Percentiles rank a stretch among this genome's conserved stretches.
Conservation (phyloP, 2,113 vertebrate genomes). For the Axis porcinus region DNA sequence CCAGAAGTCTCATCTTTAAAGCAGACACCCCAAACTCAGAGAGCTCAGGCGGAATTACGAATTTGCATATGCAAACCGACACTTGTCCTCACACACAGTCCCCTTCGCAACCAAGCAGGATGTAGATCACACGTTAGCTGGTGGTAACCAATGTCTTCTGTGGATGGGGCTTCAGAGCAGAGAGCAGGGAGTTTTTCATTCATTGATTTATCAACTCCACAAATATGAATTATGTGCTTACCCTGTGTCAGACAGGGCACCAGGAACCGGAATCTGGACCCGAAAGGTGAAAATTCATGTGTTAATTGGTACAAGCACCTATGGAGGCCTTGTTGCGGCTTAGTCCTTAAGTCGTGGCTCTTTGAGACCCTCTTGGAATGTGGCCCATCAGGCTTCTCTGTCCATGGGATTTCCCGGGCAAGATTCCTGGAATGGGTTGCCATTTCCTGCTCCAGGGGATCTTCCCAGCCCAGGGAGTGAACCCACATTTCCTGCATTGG, state of each 20-base stretch:
- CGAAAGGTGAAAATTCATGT: background rate
- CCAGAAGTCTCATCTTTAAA: constrained; percentile 24
- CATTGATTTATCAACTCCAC: background rate
- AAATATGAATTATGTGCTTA: background rate
- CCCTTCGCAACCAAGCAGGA: background rate
- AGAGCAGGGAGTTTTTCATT: background rate
- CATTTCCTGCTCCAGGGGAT: background rate
- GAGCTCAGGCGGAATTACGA: background rate
- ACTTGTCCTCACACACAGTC: background rate
- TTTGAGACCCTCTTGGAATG: background rate
- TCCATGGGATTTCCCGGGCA: background rate
- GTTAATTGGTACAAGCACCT: background rate
- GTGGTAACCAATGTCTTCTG: background rate
- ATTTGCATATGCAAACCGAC: constrained; percentile 43
- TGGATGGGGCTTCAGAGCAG: background rate
- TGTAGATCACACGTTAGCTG: background rate
- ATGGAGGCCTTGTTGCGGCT: background rate
- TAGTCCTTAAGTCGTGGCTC: background rate
- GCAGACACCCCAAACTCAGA: constrained; percentile 4
- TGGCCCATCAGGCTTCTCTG: background rate
- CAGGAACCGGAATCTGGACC: background rate
- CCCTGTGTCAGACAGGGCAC: background rate
- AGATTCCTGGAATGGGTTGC: background rate
- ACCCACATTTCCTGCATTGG: background rate
- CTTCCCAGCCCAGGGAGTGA: background rate